These are phyloP conservation scores for Choloepus didactylus DNA, from an alignment of 2,797 vertebrate species.

Conservation along the genomic window DNA sequence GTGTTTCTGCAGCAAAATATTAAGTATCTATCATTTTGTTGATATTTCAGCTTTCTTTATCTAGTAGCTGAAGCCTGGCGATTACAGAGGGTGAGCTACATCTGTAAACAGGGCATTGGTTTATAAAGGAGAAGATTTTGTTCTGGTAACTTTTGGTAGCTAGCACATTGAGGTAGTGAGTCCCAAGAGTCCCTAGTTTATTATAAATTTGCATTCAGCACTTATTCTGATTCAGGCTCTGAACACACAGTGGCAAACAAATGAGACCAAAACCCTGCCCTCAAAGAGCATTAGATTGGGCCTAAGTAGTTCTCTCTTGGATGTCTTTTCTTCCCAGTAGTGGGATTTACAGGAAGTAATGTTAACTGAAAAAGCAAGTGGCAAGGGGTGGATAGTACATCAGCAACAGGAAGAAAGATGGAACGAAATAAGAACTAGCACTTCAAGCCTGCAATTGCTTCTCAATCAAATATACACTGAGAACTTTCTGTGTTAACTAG, in stretches of 20 bases:
- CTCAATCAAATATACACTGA: constrained; percentile 36
- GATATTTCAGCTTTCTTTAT: not conserved
- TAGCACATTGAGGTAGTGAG: not conserved
- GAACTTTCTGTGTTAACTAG: constrained; percentile 51
- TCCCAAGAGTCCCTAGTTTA: not conserved
- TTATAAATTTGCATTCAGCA: not conserved
- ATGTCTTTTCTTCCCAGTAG: not conserved
- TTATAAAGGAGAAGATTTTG: not conserved
- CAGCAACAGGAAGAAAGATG: not conserved
- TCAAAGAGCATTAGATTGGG: not conserved
- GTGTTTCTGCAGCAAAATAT: not conserved
- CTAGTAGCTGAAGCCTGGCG: not conserved
- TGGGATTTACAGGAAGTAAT: not conserved
- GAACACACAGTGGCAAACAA: not conserved
- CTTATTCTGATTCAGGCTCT: not conserved
- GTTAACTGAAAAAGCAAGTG: constrained; percentile 23
- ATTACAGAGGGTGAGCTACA: not conserved
- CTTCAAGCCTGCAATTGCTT: not conserved
- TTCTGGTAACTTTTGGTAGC: not conserved
- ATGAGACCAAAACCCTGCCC: not conserved
- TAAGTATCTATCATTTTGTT: not conserved
- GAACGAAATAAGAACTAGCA: not conserved
- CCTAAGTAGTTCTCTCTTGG: not conserved
- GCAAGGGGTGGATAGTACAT: not conserved
- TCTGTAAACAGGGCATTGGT: not conserved